Evolutionary conservation across 2,888 invertebrate genomes (phyloP).

Genomic region (Mesorhabditis sp.): DNA sequence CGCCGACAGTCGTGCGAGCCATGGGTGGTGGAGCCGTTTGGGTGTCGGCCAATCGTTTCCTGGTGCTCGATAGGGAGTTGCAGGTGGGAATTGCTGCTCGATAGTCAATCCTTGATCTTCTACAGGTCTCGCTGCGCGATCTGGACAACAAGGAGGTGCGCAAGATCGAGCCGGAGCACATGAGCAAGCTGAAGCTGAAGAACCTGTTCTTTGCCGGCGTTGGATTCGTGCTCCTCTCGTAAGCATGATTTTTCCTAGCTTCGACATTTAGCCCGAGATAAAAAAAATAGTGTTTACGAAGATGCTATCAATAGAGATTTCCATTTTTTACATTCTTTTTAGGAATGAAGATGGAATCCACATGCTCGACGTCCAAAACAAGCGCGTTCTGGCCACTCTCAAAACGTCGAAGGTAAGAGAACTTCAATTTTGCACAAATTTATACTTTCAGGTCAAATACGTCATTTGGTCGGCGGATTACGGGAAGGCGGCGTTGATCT

Average conservation of each 20-base stretch:
- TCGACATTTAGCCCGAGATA: background rate
- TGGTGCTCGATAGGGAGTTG: slow-evolving; percentile 87
- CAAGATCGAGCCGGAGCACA: slow-evolving; percentile 72
- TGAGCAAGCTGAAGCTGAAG: slow-evolving; percentile 81
- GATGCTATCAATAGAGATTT: background rate
- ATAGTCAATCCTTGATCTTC: slow-evolving; percentile 51
- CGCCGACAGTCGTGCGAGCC: slow-evolving; percentile 68
- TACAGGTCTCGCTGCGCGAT: slow-evolving; percentile 74
- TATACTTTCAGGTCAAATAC: slow-evolving; percentile 61
- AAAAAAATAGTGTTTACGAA: slow-evolving; percentile 57
- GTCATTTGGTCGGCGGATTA: slow-evolving; percentile 95
- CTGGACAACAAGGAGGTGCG: slow-evolving; percentile 92
- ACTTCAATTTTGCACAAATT: background rate
- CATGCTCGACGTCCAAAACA: slow-evolving; percentile 91
- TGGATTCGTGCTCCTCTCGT: slow-evolving; percentile 79
- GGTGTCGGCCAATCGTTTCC: slow-evolving; percentile 96
- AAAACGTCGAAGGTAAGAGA: slow-evolving; percentile 44
- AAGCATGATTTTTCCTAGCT: slow-evolving; percentile 61
- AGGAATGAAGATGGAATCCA: slow-evolving; percentile 75
- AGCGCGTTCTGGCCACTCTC: slow-evolving; percentile 67
- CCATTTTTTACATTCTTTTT: background rate
- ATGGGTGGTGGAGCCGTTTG: slow-evolving; percentile 86
- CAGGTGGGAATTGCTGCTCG: slow-evolving; percentile 64
- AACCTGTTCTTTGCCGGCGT: slow-evolving; percentile 99
- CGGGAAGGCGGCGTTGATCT: slow-evolving; percentile 85